Evolutionary conservation across 2,888 invertebrate species (phyloP).

Genomic region (Adineta ricciae): DNA sequence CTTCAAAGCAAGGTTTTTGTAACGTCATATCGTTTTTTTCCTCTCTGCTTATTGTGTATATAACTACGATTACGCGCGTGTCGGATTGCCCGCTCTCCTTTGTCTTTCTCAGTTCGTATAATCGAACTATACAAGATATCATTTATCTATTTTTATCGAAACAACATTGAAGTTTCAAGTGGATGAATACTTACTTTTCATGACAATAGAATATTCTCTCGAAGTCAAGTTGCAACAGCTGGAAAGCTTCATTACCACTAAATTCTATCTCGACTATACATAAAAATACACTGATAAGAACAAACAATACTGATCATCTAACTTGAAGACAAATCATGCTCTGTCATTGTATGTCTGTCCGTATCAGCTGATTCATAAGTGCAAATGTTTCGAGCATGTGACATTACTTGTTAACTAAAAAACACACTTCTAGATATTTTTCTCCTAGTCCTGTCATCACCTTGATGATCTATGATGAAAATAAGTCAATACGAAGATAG

Average conservation of each 20-base stretch:
- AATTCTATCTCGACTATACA: neutral
- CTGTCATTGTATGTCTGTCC: too few species aligned
- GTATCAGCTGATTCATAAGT: neutral
- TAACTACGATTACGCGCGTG: neutral
- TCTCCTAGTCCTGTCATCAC: too few species aligned
- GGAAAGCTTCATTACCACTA: neutral
- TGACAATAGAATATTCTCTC: neutral
- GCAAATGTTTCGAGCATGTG: neutral
- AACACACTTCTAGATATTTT: neutral
- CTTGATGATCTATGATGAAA: neutral
- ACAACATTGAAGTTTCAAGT: neutral
- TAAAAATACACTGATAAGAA: too few species aligned
- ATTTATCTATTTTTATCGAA: neutral
- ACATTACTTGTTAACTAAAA: neutral
- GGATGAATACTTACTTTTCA: neutral
- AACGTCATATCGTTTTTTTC: neutral
- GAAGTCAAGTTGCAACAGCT: neutral
- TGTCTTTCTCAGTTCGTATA: neutral
- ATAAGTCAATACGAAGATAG: neutral
- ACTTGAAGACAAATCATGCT: neutral
- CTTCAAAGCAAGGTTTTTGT: neutral
- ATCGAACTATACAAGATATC: neutral
- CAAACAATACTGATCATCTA: neutral
- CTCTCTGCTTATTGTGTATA: neutral
- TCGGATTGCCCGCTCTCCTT: neutral